These are phyloP conservation scores for Poeciliopsis turneri DNA, from an alignment of 2,797 vertebrate species.

Conservation along the genomic window DNA sequence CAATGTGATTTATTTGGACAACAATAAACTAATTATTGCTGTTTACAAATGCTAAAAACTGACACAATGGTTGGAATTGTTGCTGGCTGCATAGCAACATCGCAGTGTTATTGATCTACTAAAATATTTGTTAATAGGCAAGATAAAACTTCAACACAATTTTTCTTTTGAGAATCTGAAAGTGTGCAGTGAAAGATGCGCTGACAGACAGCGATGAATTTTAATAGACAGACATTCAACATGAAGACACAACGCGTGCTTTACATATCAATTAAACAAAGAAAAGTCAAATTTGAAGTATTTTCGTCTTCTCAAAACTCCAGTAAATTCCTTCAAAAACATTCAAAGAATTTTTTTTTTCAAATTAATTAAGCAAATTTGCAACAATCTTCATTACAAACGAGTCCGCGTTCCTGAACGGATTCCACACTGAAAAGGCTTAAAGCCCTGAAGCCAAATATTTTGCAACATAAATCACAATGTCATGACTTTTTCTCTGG, in stretches of 20 bases:
- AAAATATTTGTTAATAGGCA: neutral
- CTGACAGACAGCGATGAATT: neutral
- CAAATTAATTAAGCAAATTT: neutral
- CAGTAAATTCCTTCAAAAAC: neutral
- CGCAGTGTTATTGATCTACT: neutral
- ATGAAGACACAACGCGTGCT: neutral
- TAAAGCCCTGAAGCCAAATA: neutral
- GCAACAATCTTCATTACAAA: neutral
- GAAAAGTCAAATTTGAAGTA: neutral
- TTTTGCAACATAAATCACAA: neutral
- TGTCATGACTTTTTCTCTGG: neutral
- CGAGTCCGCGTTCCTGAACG: neutral
- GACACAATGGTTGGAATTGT: neutral
- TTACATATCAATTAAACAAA: neutral
- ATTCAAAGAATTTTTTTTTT: neutral
- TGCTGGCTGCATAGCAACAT: neutral
- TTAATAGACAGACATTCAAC: neutral
- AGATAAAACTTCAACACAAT: neutral
- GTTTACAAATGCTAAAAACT: neutral
- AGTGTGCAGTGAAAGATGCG: neutral
- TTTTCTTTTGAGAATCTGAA: neutral
- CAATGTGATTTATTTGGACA: neutral
- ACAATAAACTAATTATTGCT: neutral
- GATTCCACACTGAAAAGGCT: neutral
- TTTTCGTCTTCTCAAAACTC: neutral